Base-by-base conservation (phyloP, 2,888 invertebrate genomes). In the Andrena minutula region DNA sequence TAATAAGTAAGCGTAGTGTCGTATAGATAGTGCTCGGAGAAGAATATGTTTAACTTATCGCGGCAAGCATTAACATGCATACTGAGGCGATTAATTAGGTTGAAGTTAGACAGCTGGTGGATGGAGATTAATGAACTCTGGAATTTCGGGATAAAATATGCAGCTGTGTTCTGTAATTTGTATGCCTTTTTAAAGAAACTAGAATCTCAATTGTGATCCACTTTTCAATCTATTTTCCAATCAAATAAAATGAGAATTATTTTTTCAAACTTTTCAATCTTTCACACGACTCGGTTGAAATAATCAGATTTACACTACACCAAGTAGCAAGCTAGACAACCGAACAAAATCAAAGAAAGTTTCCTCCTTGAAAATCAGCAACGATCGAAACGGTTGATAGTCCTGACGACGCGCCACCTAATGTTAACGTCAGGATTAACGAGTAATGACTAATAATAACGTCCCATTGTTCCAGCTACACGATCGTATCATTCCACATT, bases 381-480 rank as follows among this genome's bases (percentile, higher is more conserved):
- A 70, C n/a, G n/a, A 73, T 65, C 8, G 58, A 61, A 66, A 58
- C 58, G 69, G 30, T 35, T 23, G 35, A 30, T 51, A 41, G 23
- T 12, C 30, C 16, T 0, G 16, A 35, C 41, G 41, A 70, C 53
- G 2, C 28, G 26, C 23, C 35, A 20, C 20, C 61, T 32, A 35
- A 47, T 49, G 32, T 71, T 20, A 41, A 60, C 35, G 60, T 26
- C 49, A 2, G 20, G 41, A 61, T 70, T 30, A 70, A 63, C 53
- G 63, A 63, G 61, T 70, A 79, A 79, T 53, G 35, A 30, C 71
- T 16, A 77, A 47, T 51, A 72, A 47, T 53, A 61, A 72, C n/a
- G 28, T 12, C 16, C 51, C 79, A 66, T 61, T 80, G 79, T 78
- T 66, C 26, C 20, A 2, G 26, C 30, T 60, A 51, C 35, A 12